These are phyloP conservation scores for Aleiodes alternator DNA, from an alignment of 2,888 invertebrate species.

Conservation along the genomic window DNA sequence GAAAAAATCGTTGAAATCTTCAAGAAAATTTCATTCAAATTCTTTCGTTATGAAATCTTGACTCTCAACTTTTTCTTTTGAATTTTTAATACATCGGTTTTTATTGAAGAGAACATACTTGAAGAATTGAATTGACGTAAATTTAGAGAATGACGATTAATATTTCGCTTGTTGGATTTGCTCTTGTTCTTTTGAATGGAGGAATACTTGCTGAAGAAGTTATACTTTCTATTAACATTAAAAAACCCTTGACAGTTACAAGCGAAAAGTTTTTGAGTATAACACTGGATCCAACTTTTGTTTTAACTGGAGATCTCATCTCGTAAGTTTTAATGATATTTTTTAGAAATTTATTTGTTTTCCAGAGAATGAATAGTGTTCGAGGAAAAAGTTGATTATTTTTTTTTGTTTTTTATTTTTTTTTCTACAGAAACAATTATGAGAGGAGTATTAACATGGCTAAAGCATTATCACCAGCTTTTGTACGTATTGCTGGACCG, in stretches of 20 bases:
- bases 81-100: too few species aligned
- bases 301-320: constrained; percentile 76
- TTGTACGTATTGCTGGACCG: constrained; percentile 84
- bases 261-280: constrained; percentile 85
- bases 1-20: too few species aligned
- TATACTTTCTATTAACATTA: constrained; percentile 79
- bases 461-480: constrained; percentile 83
- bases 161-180: not conserved
- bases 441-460: constrained; percentile 80
- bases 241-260: constrained; percentile 80
- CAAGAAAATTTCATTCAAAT: too few species aligned
- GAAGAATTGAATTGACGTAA: not conserved
- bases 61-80: too few species aligned
- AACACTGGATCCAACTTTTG: constrained; percentile 81
- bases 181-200: constrained; percentile 44
- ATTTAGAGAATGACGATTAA: not conserved
- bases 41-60: too few species aligned
- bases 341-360: constrained; percentile 20
- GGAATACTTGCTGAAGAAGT: constrained; percentile 74
- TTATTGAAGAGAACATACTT: not conserved
- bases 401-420: not conserved
- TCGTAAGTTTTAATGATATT: constrained; percentile 69
- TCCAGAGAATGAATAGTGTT: not conserved
- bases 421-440: constrained; percentile 56
- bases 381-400: not conserved